Evolutionary conservation across 1,140 invertebrate species (phyloP).

Genomic region (Macrobrachium nipponense): DNA sequence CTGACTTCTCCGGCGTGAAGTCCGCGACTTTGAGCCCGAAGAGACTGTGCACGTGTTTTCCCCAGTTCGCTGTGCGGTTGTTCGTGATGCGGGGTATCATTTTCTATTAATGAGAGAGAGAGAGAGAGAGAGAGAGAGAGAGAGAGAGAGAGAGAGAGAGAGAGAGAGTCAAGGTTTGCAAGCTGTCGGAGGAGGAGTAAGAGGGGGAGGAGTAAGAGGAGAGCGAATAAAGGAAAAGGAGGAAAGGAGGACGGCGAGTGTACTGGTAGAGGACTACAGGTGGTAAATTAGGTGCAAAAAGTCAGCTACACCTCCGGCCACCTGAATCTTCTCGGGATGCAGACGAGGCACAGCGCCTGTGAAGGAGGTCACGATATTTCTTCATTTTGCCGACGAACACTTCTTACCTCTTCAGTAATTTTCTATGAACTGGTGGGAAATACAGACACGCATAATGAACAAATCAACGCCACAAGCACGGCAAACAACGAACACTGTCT

Average conservation of each 20-base stretch:
- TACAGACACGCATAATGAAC: too few species aligned
- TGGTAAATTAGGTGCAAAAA: neutral
- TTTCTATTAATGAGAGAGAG: neutral
- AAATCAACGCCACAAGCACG: too few species aligned
- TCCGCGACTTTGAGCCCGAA: constrained; percentile 25
- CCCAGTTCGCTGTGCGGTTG: constrained; percentile 47
- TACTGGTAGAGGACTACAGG: neutral
- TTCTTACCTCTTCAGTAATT: too few species aligned
- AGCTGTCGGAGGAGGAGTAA: neutral
- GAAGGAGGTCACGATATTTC: too few species aligned
- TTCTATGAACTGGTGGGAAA: too few species aligned
- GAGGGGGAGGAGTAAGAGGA: neutral
- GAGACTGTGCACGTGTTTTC: constrained; percentile 44
- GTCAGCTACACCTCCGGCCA: neutral
- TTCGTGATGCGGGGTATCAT: constrained; percentile 44
- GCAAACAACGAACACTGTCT: too few species aligned
- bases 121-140: constrained; percentile 1
- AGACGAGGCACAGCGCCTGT: neutral
- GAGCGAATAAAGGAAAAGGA: neutral
- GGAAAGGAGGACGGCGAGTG: neutral
- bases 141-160: neutral
- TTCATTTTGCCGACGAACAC: too few species aligned
- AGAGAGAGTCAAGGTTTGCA: neutral
- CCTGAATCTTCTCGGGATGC: neutral
- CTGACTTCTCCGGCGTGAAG: constrained; percentile 2